Conservation (phyloP, 2,888 invertebrate genomes). For the Tholera decimalis region DNA sequence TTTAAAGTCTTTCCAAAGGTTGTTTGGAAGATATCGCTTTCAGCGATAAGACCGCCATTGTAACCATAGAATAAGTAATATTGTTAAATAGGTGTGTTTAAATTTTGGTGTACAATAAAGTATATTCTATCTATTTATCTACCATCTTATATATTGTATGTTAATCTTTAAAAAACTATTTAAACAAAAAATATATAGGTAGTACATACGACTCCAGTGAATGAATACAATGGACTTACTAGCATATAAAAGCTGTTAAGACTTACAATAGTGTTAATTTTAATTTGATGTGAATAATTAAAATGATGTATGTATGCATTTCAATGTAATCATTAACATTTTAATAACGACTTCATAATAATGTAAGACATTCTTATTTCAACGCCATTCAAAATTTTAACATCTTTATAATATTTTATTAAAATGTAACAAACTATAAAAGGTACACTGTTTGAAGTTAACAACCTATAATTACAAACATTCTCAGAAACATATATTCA, state of each 20-base stretch:
- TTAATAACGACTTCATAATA: slow-evolving; percentile 32
- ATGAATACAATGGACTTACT: background rate
- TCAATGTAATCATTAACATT: slow-evolving; percentile 31
- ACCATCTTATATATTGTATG: no score
- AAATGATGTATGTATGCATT: slow-evolving; percentile 22
- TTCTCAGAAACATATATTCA: slow-evolving; percentile 8
- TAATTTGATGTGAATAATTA: slow-evolving; percentile 46
- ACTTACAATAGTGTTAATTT: slow-evolving; percentile 42
- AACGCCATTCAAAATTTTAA: slow-evolving; percentile 27
- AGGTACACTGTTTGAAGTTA: slow-evolving; percentile 7
- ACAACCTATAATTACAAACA: slow-evolving; percentile 31
- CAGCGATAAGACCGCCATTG: no score
- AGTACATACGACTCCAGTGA: background rate
- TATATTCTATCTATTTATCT: no score
- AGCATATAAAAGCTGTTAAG: slow-evolving; percentile 9
- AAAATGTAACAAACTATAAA: slow-evolving; percentile 19
- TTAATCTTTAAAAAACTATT: background rate
- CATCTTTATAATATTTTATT: slow-evolving; percentile 37
- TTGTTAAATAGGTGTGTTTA: no score
- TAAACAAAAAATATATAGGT: background rate
- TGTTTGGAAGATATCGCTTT: no score
- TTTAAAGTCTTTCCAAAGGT: no score
- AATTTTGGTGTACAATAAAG: no score
- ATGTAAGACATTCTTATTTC: slow-evolving; percentile 32
- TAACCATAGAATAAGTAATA: no score